These are phyloP conservation scores for Plusia festucae DNA, from an alignment of 2,888 invertebrate genomes.

Conservation along the genomic window DNA sequence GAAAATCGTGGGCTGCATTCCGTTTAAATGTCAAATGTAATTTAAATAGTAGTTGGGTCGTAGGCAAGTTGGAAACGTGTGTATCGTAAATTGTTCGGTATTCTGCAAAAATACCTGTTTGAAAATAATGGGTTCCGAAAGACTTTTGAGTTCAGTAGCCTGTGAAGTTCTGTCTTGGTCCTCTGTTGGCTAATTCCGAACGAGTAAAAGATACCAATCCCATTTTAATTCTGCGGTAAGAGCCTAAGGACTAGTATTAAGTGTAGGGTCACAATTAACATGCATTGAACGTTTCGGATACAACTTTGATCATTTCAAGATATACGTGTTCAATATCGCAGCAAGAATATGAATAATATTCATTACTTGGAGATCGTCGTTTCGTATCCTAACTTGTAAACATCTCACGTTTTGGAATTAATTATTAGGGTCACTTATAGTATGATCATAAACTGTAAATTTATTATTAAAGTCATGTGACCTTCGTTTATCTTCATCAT, in stretches of 20 bases:
- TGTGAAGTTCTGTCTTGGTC: no score
- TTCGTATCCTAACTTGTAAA: background rate
- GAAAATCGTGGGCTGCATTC: constrained; percentile 44
- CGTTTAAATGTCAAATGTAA: constrained; percentile 55
- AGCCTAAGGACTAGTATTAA: background rate
- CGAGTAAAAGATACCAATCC: background rate
- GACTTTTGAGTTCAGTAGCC: background rate
- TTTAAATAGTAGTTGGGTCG: constrained; percentile 30
- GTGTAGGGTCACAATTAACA: background rate
- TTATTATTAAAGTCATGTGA: background rate
- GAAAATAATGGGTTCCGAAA: background rate
- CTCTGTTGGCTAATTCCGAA: no score
- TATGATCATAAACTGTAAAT: background rate
- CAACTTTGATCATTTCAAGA: background rate
- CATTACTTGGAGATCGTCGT: background rate
- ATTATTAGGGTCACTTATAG: background rate
- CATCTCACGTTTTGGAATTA: background rate
- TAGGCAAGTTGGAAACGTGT: constrained; percentile 14
- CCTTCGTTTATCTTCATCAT: no score
- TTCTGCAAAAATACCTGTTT: constrained; percentile 10
- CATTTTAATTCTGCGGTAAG: background rate
- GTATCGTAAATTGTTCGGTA: constrained; percentile 5
- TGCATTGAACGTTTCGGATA: background rate
- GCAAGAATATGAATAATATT: background rate
- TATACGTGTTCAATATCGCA: background rate